Conservation (phyloP, 2,113 vertebrate species). For the Pleuronectes platessa region DNA sequence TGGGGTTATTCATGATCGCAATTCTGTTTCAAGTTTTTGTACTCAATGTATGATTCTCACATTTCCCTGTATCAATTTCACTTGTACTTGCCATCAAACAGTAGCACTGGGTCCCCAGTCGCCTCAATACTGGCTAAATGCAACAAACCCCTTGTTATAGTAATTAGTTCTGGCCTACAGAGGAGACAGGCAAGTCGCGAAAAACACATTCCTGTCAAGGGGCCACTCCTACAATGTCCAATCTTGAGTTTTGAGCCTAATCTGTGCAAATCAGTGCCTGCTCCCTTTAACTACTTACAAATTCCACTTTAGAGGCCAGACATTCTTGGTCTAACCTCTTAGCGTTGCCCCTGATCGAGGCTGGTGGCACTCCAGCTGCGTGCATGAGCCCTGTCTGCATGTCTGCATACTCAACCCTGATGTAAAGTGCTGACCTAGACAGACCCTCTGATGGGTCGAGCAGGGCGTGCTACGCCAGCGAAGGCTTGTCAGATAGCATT, state of each 20-base stretch:
- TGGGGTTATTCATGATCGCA: background rate
- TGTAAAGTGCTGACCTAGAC: constrained; percentile 73
- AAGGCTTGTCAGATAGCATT: constrained; percentile 67
- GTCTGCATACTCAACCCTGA: constrained; percentile 70
- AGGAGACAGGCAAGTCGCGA: constrained; percentile 36
- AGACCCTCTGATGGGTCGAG: constrained; percentile 44
- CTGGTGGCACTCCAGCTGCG: constrained; percentile 42
- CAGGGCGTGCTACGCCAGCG: constrained; percentile 45
- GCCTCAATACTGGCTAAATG: constrained; percentile 15
- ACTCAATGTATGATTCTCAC: background rate
- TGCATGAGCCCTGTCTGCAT: constrained; percentile 42
- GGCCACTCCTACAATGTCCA: constrained; percentile 44
- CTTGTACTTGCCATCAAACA: constrained; percentile 8
- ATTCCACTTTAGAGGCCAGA: constrained; percentile 57
- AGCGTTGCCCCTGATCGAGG: constrained; percentile 35
- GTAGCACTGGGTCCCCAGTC: background rate
- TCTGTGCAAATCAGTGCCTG: constrained; percentile 67
- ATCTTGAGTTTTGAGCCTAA: constrained; percentile 61
- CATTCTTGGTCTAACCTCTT: constrained; percentile 61
- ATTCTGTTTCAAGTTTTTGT: background rate
- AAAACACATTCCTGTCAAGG: constrained; percentile 60
- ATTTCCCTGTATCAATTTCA: background rate
- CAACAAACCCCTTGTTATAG: constrained; percentile 48
- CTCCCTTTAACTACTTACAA: constrained; percentile 58
- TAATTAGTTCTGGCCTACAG: constrained; percentile 51